Evolutionary conservation across 2,888 invertebrate genomes (phyloP).

Genomic region (Scrobipalpa atriplicella): DNA sequence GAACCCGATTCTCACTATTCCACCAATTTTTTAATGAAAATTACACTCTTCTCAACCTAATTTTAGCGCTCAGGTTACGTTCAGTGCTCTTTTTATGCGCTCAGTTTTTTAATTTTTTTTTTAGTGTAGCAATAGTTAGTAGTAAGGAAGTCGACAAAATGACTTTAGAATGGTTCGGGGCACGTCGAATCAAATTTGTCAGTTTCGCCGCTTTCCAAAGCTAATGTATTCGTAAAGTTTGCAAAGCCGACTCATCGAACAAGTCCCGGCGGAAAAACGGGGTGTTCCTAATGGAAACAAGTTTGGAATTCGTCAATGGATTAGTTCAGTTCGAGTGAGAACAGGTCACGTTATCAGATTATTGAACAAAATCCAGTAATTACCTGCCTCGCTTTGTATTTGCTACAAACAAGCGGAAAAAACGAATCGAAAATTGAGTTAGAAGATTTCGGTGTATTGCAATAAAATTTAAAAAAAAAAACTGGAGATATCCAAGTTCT

Average conservation of each 20-base stretch:
- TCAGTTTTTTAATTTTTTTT: conserved; percentile 23
- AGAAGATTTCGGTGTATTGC: background rate
- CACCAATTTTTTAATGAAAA: conserved; percentile 37
- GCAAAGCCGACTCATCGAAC: conserved; percentile 63
- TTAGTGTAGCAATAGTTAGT: no score
- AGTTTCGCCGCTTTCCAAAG: conserved; percentile 64
- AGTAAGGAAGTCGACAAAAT: conserved; percentile 10
- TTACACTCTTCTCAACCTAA: no score
- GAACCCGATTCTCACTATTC: conserved; percentile 40
- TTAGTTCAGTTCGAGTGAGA: conserved; percentile 39
- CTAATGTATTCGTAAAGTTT: conserved; percentile 77
- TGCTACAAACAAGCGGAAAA: no score
- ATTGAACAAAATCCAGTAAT: no score
- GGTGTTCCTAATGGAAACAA: conserved; percentile 66
- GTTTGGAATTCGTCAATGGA: conserved; percentile 64
- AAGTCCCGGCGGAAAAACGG: conserved; percentile 62
- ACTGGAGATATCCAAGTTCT: no score
- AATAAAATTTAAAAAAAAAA: background rate
- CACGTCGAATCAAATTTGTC: conserved; percentile 68
- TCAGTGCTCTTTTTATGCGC: conserved; percentile 40
- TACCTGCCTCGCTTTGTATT: no score
- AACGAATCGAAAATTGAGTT: no score
- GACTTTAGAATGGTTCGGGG: conserved; percentile 34
- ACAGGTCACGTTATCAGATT: background rate
- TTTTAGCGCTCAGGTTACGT: conserved; percentile 28